Evolutionary conservation across 2,888 invertebrate species (phyloP), one percentile per base, ranked within the genome.

Genomic region (Stenurella melanura): DNA sequence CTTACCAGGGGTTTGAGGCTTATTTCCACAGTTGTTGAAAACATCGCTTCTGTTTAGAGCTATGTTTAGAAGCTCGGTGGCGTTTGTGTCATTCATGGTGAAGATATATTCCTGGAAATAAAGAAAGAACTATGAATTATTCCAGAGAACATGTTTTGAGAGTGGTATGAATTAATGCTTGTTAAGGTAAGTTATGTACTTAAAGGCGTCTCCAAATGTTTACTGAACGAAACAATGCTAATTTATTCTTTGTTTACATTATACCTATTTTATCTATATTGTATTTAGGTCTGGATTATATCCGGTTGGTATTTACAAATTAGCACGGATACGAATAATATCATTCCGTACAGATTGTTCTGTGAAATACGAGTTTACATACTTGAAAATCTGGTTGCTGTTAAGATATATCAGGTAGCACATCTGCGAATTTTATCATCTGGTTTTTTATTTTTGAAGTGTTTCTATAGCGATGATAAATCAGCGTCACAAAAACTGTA

Each of bases 1-100:
- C 80, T 81, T 77, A 83, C 83, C 83, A 18, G 82, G 76, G 6
- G 80, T 80, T 18, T 75, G 73, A 10, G 76, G 73, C 58, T 80
- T 80, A 26, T 77, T 76, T 19, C 83, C 82, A 70, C 83, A 83
- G 15, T 78, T 75, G n/a, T 74, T 76, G 71, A 75, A 80, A 10
- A 78, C 67, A 17, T 73, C 76, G 30, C 79, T 80, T 19, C 70
- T 78, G 61, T 79, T 80, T 3, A 80, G 69, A 7, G 64, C 69
- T 26, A 26, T 75, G 21, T 70, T 68, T 26, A 70, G 30, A 18
- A 69, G 15, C 54, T 77, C 77, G 21, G 70, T 69, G 18, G 67
- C 50, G 63, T 69, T 58, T 9, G 70, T 61, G 26, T 63, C 61
- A 34, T 73, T 57, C 75, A 78, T 68, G 19, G 34, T 42, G 60